Evolutionary conservation across 2,113 vertebrate species (phyloP), one percentile per base, ranked within the genome.

Genomic region (Megalops atlanticus): DNA sequence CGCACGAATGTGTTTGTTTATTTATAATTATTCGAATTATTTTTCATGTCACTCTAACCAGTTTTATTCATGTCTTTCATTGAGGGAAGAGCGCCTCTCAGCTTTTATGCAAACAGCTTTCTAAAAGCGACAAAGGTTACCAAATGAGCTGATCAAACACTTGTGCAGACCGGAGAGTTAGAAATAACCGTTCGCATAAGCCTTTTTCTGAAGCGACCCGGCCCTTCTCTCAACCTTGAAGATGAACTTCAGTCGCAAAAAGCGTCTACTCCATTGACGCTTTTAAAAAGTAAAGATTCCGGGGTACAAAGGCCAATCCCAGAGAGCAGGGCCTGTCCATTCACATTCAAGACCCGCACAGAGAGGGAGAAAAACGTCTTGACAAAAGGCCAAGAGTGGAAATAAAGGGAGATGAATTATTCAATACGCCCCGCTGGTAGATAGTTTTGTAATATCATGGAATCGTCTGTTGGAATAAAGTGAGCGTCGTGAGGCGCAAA

Each of bases 211-310:
- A 83, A 87, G 83, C 80, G 85, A 88, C 77, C 84, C 75, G 85
- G 82, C 79, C 82, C 84, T 88, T 84, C 90, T 86, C 73, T 83
- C 89, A 96, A 95, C 95, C 95, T 96, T 96, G 96, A 95, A 93
- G 94, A 94, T 97, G 96, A 97, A 96, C 95, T 96, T 96, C 93
- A 92, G 71, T 87, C 82, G 89, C 89, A 93, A 94, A 94, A 91
- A 90, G 85, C 74, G 82, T 77, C 82, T 84, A 89, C 91, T 93
- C 91, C 89, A 91, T 93, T 94, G 93, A 95, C 86, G 89, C 89
- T 87, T 92, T 92, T 92, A 86, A 88, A 84, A 92, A 90, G 89
- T 76, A 83, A 92, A 90, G 93, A 92, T 89, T 92, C 91, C 87
- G 86, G 81, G 84, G 89, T 89, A 95, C 94, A 94, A 95, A 91